Conservation (phyloP, 2,113 vertebrate species). For the Siniperca chuatsi region DNA sequence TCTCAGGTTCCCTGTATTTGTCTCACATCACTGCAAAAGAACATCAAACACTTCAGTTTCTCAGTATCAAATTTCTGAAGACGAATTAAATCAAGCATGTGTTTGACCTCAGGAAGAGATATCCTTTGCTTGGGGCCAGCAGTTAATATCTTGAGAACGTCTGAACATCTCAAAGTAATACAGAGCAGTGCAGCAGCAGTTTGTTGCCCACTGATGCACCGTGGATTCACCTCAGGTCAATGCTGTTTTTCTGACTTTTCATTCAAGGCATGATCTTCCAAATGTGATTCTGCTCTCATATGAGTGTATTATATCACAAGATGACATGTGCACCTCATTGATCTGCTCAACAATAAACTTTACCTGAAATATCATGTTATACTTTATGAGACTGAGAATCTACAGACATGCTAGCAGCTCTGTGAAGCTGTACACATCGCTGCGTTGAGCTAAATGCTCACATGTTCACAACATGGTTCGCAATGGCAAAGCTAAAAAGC, state of each 20-base stretch:
- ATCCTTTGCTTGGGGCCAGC: not conserved
- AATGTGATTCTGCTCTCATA: not conserved
- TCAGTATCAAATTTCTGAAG: constrained; percentile 29
- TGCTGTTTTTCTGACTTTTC: constrained; percentile 1
- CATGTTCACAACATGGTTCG: too few relatives aligned
- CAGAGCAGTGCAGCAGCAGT: not conserved
- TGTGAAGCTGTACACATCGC: too few relatives aligned
- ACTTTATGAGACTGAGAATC: too few relatives aligned
- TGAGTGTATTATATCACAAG: not conserved
- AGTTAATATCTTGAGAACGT: not conserved
- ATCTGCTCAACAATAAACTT: not conserved
- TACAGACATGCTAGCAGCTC: not conserved
- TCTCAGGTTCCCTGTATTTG: constrained; percentile 29
- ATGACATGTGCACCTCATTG: not conserved
- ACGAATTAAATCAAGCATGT: constrained; percentile 9
- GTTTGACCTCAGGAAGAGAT: constrained; percentile 4
- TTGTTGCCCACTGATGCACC: not conserved
- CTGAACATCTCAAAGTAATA: not conserved
- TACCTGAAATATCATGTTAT: not conserved
- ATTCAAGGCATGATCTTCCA: not conserved
- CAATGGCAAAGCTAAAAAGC: too few relatives aligned
- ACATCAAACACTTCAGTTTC: constrained; percentile 69
- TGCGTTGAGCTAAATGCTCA: too few relatives aligned
- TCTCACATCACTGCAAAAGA: constrained; percentile 58
- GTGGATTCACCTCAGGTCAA: not conserved